Conservation (phyloP, 2,113 vertebrate genomes). For the Corythornis cristatus region DNA sequence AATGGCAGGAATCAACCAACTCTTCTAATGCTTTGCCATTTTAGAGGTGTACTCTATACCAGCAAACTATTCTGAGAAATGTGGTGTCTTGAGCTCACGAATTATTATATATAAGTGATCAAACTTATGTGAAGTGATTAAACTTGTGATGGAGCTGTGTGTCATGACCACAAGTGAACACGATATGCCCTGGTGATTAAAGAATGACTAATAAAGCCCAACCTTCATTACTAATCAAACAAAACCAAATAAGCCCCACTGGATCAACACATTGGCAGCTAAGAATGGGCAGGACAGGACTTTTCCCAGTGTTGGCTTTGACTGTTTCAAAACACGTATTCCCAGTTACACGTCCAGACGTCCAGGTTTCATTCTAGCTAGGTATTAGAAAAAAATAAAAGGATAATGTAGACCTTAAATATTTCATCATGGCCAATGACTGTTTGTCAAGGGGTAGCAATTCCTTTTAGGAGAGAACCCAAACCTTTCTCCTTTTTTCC, state of each 20-base stretch:
- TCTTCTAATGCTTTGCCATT: neutral
- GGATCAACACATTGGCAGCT: neutral
- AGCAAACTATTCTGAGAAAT: neutral
- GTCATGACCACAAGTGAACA: neutral
- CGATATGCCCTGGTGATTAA: neutral
- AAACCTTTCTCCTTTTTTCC: too few relatives aligned
- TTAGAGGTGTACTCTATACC: neutral
- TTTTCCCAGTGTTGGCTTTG: neutral
- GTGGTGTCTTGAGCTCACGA: neutral
- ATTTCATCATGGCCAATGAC: neutral
- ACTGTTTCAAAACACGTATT: neutral
- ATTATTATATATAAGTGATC: neutral
- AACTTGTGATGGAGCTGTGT: conserved; percentile 4
- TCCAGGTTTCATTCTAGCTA: neutral
- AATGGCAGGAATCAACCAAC: neutral
- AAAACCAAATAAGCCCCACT: neutral
- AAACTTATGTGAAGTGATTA: neutral
- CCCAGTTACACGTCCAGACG: neutral
- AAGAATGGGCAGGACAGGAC: neutral
- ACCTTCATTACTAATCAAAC: conserved; percentile 24
- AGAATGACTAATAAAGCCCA: neutral
- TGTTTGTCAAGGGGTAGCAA: neutral
- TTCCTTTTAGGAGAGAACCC: neutral
- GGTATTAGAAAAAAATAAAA: neutral
- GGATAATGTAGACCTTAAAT: neutral